These are phyloP conservation scores for Meteorus sp. DNA, from an alignment of 1,140 invertebrate species.

Conservation along the genomic window DNA sequence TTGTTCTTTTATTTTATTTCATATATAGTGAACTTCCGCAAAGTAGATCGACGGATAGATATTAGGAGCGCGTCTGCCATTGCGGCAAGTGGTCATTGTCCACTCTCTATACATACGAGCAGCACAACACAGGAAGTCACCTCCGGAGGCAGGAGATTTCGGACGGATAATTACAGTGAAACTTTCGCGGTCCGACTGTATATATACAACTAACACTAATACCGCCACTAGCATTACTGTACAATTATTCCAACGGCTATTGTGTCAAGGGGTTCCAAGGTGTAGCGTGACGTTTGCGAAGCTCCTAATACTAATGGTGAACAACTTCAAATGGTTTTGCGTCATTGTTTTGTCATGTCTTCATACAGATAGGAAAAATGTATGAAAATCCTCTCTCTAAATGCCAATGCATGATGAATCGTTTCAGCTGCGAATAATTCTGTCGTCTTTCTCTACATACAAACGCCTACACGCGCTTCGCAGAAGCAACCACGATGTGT, in stretches of 20 bases:
- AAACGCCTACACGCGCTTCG: too few species aligned
- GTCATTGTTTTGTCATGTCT: slow-evolving; percentile 1
- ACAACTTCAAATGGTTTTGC: neutral
- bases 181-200: slow-evolving; percentile 22
- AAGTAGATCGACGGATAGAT: slow-evolving; percentile 48
- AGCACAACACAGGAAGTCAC: slow-evolving; percentile 25
- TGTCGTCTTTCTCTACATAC: too few species aligned
- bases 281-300: slow-evolving; percentile 40
- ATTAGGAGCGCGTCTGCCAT: slow-evolving; percentile 43
- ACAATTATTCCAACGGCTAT: too few species aligned
- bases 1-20: too few species aligned
- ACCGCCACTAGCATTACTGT: slow-evolving; percentile 33
- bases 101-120: slow-evolving; percentile 29
- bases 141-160: slow-evolving; percentile 33
- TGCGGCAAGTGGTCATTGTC: slow-evolving; percentile 44
- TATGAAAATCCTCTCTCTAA: too few species aligned
- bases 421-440: too few species aligned
- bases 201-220: slow-evolving; percentile 32
- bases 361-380: too few species aligned
- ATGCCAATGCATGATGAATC: too few species aligned
- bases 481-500: too few species aligned
- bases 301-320: neutral
- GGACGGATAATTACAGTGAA: slow-evolving; percentile 36
- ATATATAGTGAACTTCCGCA: slow-evolving; percentile 46
- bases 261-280: slow-evolving; percentile 41